Evolutionary conservation across 1,140 invertebrate genomes (phyloP).

Genomic region (Hycleus phaleratus): DNA sequence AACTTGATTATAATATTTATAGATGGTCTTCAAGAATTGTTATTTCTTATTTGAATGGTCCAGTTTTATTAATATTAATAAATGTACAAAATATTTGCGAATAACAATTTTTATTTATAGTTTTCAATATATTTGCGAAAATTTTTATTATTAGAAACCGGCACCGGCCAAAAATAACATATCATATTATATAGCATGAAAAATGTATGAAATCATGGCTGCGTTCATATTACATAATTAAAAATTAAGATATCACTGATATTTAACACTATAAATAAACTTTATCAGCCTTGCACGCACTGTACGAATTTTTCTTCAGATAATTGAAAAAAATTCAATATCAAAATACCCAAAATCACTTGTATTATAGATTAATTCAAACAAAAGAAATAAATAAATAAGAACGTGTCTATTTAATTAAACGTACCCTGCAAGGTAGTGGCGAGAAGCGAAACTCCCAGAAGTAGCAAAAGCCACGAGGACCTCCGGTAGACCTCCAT

Average conservation of each 20-base stretch:
- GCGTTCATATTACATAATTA: conserved; percentile 29
- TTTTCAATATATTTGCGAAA: conserved; percentile 25
- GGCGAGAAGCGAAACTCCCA: conserved; percentile 38
- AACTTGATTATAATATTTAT: too few relatives aligned
- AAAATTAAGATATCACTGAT: conserved; percentile 1
- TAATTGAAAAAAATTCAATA: too few relatives aligned
- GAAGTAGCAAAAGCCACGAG: conserved; percentile 37
- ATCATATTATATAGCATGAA: conserved; percentile 25
- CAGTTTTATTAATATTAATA: too few relatives aligned
- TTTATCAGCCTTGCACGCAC: too few relatives aligned
- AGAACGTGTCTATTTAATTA: neutral
- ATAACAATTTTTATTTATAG: conserved; percentile 26
- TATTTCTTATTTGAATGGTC: too few relatives aligned
- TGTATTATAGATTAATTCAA: too few relatives aligned
- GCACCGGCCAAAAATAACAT: conserved; percentile 32
- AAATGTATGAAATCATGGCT: conserved; percentile 20
- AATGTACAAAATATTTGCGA: too few relatives aligned
- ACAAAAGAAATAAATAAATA: too few relatives aligned
- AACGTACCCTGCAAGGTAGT: conserved; percentile 40
- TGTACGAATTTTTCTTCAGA: too few relatives aligned
- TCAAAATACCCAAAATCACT: too few relatives aligned
- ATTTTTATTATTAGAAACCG: conserved; percentile 34
- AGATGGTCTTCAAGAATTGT: too few relatives aligned
- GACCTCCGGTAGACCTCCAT: conserved; percentile 39
- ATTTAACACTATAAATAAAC: neutral